phyloP scores from a whole-genome alignment of 2,797 vertebrate genomes.

The Premnoplex brunnescens region DNA sequence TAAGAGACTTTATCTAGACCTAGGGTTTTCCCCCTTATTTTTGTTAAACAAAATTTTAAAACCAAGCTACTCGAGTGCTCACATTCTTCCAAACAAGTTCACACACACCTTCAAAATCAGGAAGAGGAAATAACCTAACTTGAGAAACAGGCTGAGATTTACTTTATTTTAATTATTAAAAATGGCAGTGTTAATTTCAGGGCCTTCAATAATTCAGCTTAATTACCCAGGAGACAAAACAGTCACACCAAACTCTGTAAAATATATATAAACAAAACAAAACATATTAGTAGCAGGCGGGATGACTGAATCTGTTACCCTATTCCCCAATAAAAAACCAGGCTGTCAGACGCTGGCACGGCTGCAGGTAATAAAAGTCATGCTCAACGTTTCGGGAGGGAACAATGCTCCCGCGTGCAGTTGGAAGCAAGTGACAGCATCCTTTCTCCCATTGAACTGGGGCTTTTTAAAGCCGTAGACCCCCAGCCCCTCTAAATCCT shows the following conservation, averaged over 20 bases:
- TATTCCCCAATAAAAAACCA: neutral
- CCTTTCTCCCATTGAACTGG: neutral
- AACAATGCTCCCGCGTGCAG: neutral
- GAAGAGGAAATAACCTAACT: constrained; percentile 15
- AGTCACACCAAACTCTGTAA: neutral
- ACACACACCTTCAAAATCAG: neutral
- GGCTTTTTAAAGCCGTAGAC: neutral
- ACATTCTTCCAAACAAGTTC: constrained; percentile 40
- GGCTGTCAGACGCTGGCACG: neutral
- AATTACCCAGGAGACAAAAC: constrained; percentile 71
- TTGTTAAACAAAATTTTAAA: constrained; percentile 44
- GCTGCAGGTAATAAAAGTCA: constrained; percentile 25
- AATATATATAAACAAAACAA: constrained; percentile 18
- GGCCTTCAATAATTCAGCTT: constrained; percentile 67
- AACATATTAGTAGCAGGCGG: neutral
- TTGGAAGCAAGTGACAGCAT: neutral
- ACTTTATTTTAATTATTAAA: constrained; percentile 73
- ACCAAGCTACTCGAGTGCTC: neutral
- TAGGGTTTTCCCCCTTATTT: neutral
- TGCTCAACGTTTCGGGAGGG: neutral
- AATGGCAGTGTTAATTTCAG: constrained; percentile 49
- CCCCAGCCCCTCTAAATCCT: neutral
- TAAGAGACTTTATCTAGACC: neutral
- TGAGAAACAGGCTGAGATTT: constrained; percentile 44
- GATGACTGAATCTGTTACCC: neutral